phyloP scores from a whole-genome alignment of 1,140 invertebrate species.

The Mya arenaria region DNA sequence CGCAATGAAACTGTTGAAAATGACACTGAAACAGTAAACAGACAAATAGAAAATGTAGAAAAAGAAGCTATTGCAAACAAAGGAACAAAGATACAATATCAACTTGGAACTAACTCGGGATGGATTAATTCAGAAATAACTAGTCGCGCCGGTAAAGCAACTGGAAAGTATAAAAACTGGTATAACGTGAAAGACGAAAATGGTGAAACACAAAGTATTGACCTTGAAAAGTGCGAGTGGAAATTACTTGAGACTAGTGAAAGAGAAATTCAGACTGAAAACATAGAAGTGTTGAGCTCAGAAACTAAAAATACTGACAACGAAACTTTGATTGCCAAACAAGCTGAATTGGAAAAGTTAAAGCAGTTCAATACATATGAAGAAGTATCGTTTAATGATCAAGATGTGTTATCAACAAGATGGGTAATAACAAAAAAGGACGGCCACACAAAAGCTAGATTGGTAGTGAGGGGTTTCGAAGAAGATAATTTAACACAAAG shows the following conservation, averaged over 20 bases:
- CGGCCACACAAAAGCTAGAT: slow-evolving; percentile 38
- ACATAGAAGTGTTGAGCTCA: slow-evolving; percentile 20
- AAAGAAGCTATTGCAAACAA: not conserved
- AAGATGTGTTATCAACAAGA: slow-evolving; percentile 46
- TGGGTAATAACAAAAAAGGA: slow-evolving; percentile 52
- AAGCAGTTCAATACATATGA: slow-evolving; percentile 48
- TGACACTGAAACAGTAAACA: too few species aligned
- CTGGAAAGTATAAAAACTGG: slow-evolving; percentile 33
- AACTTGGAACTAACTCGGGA: not conserved
- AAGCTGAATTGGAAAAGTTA: slow-evolving; percentile 36
- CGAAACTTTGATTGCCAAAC: slow-evolving; percentile 20
- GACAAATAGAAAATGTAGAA: not conserved
- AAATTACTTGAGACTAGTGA: not conserved
- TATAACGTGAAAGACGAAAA: slow-evolving; percentile 46
- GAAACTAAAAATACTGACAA: not conserved
- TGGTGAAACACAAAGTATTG: slow-evolving; percentile 11
- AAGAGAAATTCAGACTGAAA: not conserved
- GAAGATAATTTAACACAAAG: slow-evolving; percentile 38
- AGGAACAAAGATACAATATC: not conserved
- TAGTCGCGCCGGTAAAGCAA: slow-evolving; percentile 25
- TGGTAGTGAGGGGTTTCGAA: slow-evolving; percentile 61
- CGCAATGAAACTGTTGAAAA: not conserved
- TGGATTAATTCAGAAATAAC: not conserved
- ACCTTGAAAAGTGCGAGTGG: slow-evolving; percentile 15
- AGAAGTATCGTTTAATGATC: slow-evolving; percentile 42